Evolutionary conservation across 2,888 invertebrate genomes (phyloP).

Genomic region (Eupeodes luniger): DNA sequence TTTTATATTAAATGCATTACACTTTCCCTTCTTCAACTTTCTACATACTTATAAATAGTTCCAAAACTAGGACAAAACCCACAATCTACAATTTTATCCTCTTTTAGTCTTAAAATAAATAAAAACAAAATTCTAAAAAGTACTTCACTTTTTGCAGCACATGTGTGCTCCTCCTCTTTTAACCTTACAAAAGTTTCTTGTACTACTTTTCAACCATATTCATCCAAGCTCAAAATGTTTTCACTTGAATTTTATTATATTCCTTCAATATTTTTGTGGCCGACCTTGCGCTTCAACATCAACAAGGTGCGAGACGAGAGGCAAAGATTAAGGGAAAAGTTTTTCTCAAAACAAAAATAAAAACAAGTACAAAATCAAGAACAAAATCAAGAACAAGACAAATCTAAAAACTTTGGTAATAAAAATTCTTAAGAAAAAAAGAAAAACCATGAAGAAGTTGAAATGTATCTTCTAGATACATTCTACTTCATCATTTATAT

Average conservation of each 20-base stretch:
- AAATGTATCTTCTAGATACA: background rate
- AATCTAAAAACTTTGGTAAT: constrained; percentile 6
- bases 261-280: constrained; percentile 6
- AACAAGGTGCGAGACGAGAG: background rate
- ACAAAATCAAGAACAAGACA: background rate
- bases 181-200: background rate
- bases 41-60: background rate
- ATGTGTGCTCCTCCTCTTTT: constrained; percentile 15
- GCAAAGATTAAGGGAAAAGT: background rate
- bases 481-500: background rate
- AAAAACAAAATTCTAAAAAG: background rate
- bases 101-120: background rate
- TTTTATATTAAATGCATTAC: background rate
- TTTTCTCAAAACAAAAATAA: background rate
- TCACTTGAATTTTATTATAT: constrained; percentile 18
- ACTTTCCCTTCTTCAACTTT: background rate
- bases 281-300: background rate
- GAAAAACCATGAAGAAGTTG: background rate
- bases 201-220: background rate
- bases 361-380: background rate
- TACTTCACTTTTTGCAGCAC: background rate
- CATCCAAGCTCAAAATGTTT: background rate
- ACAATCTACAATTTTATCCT: background rate
- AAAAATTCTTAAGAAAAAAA: constrained; percentile 1
- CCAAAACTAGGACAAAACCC: background rate